These are phyloP conservation scores for Enteromius anoplus DNA, from an alignment of 2,797 vertebrate genomes.

Conservation along the genomic window DNA sequence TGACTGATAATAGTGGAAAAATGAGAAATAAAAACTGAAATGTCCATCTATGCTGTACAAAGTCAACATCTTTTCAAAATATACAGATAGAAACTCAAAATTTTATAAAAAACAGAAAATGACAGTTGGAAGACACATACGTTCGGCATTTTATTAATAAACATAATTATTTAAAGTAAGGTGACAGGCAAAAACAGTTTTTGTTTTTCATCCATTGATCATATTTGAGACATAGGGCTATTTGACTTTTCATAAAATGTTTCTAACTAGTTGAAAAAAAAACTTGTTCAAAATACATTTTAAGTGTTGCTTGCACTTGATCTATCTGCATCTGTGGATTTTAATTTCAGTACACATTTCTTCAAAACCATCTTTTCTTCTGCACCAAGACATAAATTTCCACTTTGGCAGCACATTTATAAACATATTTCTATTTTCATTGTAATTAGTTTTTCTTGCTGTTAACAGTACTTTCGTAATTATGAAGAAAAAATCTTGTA, in stretches of 20 bases:
- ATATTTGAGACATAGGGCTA: neutral
- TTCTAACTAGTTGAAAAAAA: neutral
- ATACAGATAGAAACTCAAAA: neutral
- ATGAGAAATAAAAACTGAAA: neutral
- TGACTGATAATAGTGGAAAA: neutral
- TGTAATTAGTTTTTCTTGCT: too few species aligned
- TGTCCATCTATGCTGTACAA: neutral
- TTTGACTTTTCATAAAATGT: neutral
- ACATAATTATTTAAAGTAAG: neutral
- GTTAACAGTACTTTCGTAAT: neutral
- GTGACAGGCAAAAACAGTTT: too few species aligned
- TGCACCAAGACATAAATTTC: neutral
- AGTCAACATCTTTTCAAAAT: neutral
- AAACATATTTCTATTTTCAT: neutral
- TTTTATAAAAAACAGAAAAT: neutral
- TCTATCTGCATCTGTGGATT: too few species aligned
- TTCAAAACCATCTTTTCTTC: neutral
- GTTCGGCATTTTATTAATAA: neutral
- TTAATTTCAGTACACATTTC: too few species aligned
- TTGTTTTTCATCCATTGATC: neutral
- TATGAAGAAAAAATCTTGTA: neutral
- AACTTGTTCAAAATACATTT: neutral
- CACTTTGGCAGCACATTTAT: neutral
- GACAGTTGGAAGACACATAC: neutral
- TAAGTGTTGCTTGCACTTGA: neutral